Evolutionary conservation across 2,888 invertebrate genomes (phyloP), one percentile per base, ranked within the genome.

Genomic region (Ferrisia virgata): DNA sequence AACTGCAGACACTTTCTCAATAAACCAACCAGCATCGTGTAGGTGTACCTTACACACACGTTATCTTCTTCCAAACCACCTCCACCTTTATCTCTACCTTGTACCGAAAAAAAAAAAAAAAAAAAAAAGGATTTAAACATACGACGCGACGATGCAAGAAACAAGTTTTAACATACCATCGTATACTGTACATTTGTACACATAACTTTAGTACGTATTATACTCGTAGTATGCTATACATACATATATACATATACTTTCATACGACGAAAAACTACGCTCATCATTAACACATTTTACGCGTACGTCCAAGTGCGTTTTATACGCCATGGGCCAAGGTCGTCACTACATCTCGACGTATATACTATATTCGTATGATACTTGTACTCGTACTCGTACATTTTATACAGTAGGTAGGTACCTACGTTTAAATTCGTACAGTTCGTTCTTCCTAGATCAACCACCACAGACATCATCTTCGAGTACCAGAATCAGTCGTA

Each of bases 241-340:
- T n/a, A n/a, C n/a, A n/a, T n/a, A n/a, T n/a, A n/a, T n/a, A 40
- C 6, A 40, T 40, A 40, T 11, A 40, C 40, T 40, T 40, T 40
- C 40, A 6, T 47, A 47, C 47, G 47, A 47, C 47, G 47, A 47
- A 47, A 47, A 47, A 47, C 2, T 28, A 28, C 72, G 72, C 31
- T 72, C 72, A 72, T 72, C 72, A 72, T 72, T 72, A 72, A 72
- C 72, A 72, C 72, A 72, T 72, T 72, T 72, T 72, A 72, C 72
- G 72, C 72, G 72, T 72, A 72, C 33, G 31, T 72, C 72, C 31
- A 33, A 72, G 72, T 33, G 72, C 72, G 72, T 33, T 33, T 72
- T 33, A n/a, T 72, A 72, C 33, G 72, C 72, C 72, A 72, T 33
- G 18, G 72, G 72, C 72, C 72, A 72, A 72, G 72, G 72, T 72